Conservation (phyloP, 2,113 vertebrate species). For the Lagopus leucura region DNA sequence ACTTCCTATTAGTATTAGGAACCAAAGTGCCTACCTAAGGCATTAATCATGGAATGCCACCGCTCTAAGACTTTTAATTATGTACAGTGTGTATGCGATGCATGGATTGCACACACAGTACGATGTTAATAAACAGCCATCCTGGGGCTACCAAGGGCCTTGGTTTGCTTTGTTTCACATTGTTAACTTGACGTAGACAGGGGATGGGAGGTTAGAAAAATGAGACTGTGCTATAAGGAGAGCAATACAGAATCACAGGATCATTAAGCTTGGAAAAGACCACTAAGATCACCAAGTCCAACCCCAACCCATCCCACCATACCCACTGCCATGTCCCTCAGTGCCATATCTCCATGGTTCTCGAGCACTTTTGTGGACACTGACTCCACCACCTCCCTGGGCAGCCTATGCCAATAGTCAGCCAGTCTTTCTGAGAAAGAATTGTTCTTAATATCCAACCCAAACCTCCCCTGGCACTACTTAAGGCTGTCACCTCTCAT, state of each 20-base stretch:
- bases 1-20: constrained; percentile 75
- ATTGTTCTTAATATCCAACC: no score
- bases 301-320: no score
- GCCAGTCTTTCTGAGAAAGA: no score
- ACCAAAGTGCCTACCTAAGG: constrained; percentile 58
- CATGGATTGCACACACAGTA: neutral
- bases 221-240: neutral
- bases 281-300: no score
- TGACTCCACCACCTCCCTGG: no score
- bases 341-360: no score
- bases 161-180: accelerated
- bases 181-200: neutral
- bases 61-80: constrained; percentile 73
- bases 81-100: neutral
- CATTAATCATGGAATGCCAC: constrained; percentile 74
- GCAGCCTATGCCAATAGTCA: no score
- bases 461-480: no score
- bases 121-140: constrained; percentile 41
- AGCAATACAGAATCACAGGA: neutral
- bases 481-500: no score
- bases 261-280: neutral
- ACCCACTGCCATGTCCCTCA: no score
- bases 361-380: no score
- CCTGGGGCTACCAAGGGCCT: neutral
- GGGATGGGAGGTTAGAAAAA: neutral